Conservation (phyloP, 2,888 invertebrate genomes). For the Cheilosia pagana region DNA sequence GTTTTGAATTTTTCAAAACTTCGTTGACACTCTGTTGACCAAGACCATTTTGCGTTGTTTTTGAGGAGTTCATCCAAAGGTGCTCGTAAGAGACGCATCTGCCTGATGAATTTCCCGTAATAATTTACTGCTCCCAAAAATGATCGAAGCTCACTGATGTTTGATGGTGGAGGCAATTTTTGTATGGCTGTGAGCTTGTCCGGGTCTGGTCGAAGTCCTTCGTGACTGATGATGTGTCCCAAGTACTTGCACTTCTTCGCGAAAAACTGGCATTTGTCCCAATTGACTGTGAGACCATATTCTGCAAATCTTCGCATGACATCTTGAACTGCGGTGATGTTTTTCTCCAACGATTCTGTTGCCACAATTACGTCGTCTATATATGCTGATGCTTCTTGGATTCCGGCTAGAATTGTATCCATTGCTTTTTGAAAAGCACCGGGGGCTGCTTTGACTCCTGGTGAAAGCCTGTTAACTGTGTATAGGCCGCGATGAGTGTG, state of each 20-base stretch:
- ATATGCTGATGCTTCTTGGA: conserved; percentile 35
- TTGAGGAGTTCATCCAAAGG: conserved; percentile 11
- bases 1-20: conserved; percentile 40
- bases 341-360: neutral
- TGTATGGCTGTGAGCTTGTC: neutral
- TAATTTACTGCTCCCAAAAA: conserved; percentile 14
- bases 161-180: neutral
- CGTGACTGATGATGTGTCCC: conserved; percentile 34
- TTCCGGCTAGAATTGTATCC: conserved; percentile 46
- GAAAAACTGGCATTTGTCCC: neutral
- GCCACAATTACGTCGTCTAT: conserved; percentile 54
- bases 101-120: conserved; percentile 24
- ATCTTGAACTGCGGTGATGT: no score
- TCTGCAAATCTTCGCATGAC: neutral
- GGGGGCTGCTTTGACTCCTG: conserved; percentile 62
- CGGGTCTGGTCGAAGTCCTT: conserved; percentile 8
- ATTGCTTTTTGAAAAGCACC: conserved; percentile 59
- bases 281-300: neutral
- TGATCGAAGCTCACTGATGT: neutral
- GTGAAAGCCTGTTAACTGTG: conserved; percentile 37
- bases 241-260: conserved; percentile 19
- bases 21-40: conserved; percentile 13
- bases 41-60: neutral
- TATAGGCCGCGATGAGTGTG: neutral
- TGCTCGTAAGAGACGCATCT: conserved; percentile 6